Percentiles rank a stretch among this genome's conserved stretches.
Conservation (phyloP, 2,113 vertebrate genomes). For the Caloenas nicobarica region DNA sequence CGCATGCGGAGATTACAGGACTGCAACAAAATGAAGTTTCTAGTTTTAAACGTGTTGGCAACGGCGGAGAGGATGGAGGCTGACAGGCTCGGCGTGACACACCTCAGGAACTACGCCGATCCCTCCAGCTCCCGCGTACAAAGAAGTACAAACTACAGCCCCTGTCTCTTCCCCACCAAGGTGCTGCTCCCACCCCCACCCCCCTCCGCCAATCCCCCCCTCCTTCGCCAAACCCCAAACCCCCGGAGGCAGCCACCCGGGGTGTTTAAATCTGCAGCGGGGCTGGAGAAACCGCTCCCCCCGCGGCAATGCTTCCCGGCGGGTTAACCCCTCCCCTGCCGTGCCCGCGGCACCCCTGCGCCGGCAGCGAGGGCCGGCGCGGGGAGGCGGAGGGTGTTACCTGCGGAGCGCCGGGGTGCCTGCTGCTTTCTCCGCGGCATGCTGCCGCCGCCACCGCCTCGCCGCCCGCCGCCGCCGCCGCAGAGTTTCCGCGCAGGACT, state of each 20-base stretch:
- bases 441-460: slow-evolving; percentile 76
- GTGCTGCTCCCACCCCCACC: background rate
- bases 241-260: background rate
- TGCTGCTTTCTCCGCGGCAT: slow-evolving; percentile 98
- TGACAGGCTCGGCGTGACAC: slow-evolving; percentile 63
- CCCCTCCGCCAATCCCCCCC: background rate
- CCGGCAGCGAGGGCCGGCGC: background rate
- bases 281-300: background rate
- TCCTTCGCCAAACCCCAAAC: background rate
- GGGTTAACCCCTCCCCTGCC: slow-evolving; percentile 52
- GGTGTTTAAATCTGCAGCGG: slow-evolving; percentile 13
- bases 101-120: slow-evolving; percentile 66
- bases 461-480: slow-evolving; percentile 77
- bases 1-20: slow-evolving; percentile 40
- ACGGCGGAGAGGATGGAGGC: slow-evolving; percentile 61
- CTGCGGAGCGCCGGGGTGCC: slow-evolving; percentile 92
- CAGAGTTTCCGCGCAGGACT: slow-evolving; percentile 84
- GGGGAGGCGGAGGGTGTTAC: slow-evolving; percentile 74
- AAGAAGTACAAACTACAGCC: slow-evolving; percentile 62
- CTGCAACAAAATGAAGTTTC: slow-evolving; percentile 67
- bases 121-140: slow-evolving; percentile 53
- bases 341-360: background rate
- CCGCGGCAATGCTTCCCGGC: background rate
- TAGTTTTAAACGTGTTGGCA: slow-evolving; percentile 64
- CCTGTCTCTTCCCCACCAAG: slow-evolving; percentile 4